These are phyloP conservation scores for Dendroctonus ponderosae DNA, from an alignment of 1,140 invertebrate species.

Conservation along the genomic window DNA sequence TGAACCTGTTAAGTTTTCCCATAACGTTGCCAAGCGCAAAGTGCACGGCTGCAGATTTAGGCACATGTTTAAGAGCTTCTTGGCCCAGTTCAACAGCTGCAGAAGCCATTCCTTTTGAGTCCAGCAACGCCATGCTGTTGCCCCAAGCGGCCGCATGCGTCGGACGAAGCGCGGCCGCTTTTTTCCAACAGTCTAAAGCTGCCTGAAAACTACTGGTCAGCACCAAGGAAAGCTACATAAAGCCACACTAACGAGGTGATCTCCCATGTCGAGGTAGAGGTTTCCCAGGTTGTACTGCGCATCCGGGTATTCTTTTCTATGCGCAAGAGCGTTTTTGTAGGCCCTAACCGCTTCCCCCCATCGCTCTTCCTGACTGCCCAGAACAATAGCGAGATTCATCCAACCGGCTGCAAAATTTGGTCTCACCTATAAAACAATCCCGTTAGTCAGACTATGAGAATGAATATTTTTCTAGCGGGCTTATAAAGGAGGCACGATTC, in stretches of 20 bases:
- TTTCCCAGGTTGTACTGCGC: slow-evolving; percentile 95
- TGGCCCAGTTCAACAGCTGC: slow-evolving; percentile 68
- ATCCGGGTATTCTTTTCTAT: slow-evolving; percentile 83
- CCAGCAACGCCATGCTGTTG: slow-evolving; percentile 84
- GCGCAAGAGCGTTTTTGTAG: slow-evolving; percentile 74
- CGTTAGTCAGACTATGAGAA: not conserved
- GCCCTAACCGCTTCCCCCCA: slow-evolving; percentile 72
- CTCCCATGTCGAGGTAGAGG: slow-evolving; percentile 63
- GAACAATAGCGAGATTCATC: slow-evolving; percentile 96
- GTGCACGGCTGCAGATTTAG: slow-evolving; percentile 71
- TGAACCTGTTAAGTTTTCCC: slow-evolving; percentile 76
- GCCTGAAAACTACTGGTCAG: slow-evolving; percentile 32
- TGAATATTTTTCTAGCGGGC: too few relatives aligned
- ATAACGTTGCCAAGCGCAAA: slow-evolving; percentile 87
- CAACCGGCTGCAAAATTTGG: slow-evolving; percentile 90
- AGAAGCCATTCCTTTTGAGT: slow-evolving; percentile 72
- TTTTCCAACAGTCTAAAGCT: slow-evolving; percentile 71
- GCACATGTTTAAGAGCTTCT: slow-evolving; percentile 67
- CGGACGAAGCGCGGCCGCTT: slow-evolving; percentile 74
- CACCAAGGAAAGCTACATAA: not conserved
- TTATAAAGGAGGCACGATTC: too few relatives aligned
- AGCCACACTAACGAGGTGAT: slow-evolving; percentile 44
- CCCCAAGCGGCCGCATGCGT: slow-evolving; percentile 85
- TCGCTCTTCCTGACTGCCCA: slow-evolving; percentile 68
- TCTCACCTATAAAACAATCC: slow-evolving; percentile 52